Percentiles rank a stretch among this genome's conserved stretches.
Evolutionary conservation across 2,113 vertebrate species (phyloP).

Genomic region (Proteles cristata): DNA sequence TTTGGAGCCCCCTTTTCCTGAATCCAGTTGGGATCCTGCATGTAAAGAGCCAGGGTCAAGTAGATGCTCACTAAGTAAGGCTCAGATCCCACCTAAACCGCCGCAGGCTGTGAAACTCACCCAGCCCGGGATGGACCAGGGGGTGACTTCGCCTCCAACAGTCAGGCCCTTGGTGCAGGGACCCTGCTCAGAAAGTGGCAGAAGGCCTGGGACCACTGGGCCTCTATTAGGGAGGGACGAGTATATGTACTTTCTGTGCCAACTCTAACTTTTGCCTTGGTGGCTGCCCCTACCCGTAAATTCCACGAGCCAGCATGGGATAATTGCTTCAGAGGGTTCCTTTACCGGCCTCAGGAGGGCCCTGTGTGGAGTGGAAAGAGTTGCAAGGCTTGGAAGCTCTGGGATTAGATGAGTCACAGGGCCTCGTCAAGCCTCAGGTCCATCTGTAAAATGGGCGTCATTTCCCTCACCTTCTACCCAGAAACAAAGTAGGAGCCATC

Average conservation of each 20-base stretch:
- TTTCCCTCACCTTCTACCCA: neutral
- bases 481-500: neutral
- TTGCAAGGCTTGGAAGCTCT: neutral
- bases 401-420: neutral
- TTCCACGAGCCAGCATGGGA: neutral
- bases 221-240: neutral
- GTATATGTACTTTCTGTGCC: neutral
- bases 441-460: neutral
- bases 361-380: neutral
- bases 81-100: neutral
- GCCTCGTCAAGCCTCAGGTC: neutral
- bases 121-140: neutral
- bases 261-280: neutral
- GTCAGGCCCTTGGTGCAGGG: neutral
- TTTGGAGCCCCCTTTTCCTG: neutral
- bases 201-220: neutral
- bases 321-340: neutral
- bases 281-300: neutral
- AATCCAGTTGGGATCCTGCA: neutral
- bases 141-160: neutral
- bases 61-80: neutral
- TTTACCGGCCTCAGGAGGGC: neutral
- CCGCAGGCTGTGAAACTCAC: neutral
- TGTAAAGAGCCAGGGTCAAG: neutral
- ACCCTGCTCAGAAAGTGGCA: neutral